Evolutionary conservation across 2,113 vertebrate genomes (phyloP), one percentile per base, ranked within the genome.

Genomic region (Sitta europaea): DNA sequence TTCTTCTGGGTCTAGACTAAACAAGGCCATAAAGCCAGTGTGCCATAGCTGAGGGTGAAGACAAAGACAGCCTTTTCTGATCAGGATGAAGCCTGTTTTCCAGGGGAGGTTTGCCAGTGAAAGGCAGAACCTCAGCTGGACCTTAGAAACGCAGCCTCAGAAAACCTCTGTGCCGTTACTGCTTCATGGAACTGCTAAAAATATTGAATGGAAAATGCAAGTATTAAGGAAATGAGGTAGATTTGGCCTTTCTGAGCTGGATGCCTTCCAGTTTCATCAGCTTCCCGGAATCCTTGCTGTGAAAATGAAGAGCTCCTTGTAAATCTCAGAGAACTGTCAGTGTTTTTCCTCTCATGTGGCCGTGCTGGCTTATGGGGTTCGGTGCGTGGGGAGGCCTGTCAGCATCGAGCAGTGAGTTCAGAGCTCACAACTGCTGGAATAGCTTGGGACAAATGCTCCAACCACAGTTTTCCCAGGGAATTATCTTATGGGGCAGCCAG

Each of bases 161-260:
- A 96, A 95, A 96, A 95, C 92, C 94, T 86, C 35, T 92, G 61
- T 2, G 11, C 86, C 4, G 13, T 94, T 92, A 93, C 61, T 94
- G 92, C 92, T 97, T 96, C 95, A 94, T 67, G 6, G 4, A 86
- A 48, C 72, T 91, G 81, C 96, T 95, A 93, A 96, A 97, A 97
- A 96, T 95, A 95, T 18, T 67, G 82, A 67, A 67, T 96, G 96
- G 96, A 96, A 97, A 97, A 97, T 95, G 86, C 96, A 90, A 84
- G 93, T 90, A 93, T 92, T 94, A 90, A 96, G 96, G 96, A 96
- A 97, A 96, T 96, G 93, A 97, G 92, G 93, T 95, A 90, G 94
- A 86, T 93, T 71, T 92, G 82, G 96, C 57, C 92, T 86, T 77
- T 94, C 79, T 71, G 92, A 96, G 79, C 86, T 96, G 96, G 93